Percentiles rank a stretch among this genome's conserved stretches.
These are phyloP conservation scores for Burhinus bistriatus DNA, from an alignment of 2,113 vertebrate genomes.

Conservation along the genomic window DNA sequence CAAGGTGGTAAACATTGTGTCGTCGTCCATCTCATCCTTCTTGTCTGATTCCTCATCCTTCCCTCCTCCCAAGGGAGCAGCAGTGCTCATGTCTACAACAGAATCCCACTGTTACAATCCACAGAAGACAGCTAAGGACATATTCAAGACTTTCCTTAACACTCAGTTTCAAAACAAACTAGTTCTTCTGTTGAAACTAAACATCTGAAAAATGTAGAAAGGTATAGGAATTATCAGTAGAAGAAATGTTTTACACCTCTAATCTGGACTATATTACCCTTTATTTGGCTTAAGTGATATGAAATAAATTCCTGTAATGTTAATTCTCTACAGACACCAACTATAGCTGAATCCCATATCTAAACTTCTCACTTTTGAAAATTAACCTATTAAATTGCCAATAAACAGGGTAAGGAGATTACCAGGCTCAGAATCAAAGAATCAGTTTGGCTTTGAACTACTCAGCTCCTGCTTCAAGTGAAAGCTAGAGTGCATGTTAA, in stretches of 20 bases:
- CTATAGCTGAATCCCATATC: neutral
- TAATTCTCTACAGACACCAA: neutral
- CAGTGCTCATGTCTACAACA: slow-evolving; percentile 83
- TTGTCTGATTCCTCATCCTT: slow-evolving; percentile 93
- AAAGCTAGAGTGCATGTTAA: neutral
- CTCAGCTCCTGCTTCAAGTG: neutral
- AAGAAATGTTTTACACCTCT: neutral
- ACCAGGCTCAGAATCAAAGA: neutral
- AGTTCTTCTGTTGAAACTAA: neutral
- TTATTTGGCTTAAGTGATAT: neutral
- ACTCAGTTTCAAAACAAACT: neutral
- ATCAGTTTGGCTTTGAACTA: neutral
- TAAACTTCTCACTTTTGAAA: neutral
- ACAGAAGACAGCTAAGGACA: neutral
- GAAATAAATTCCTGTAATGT: neutral
- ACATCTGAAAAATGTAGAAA: neutral
- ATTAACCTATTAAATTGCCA: neutral
- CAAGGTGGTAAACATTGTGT: slow-evolving; percentile 94
- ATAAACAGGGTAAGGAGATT: neutral
- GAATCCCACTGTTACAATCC: neutral
- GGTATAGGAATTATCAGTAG: neutral
- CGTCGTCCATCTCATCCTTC: slow-evolving; percentile 98
- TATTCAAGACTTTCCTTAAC: neutral
- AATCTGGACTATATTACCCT: neutral
- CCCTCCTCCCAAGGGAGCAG: slow-evolving; percentile 80